Conservation (phyloP, 2,113 vertebrate species). For the Phylloscopus trochiloides region DNA sequence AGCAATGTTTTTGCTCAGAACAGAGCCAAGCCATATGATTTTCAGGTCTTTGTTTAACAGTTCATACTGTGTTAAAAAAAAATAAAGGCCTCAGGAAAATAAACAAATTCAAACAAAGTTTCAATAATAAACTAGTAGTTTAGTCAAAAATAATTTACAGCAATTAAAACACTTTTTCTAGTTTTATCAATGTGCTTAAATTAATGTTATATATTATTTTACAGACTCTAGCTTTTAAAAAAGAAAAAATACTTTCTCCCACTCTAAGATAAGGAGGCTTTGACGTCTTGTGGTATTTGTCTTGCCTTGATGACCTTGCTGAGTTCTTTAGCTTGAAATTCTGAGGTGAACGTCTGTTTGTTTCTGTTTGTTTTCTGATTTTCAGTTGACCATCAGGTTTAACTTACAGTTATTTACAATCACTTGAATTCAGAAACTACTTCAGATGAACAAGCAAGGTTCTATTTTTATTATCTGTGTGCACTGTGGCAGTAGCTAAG, state of each 20-base stretch:
- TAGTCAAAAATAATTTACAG: neutral
- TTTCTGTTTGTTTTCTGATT: neutral
- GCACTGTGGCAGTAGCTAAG: conserved; percentile 51
- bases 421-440: conserved; percentile 53
- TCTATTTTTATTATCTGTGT: conserved; percentile 69
- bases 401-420: conserved; percentile 47
- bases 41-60: neutral
- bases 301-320: neutral
- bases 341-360: neutral
- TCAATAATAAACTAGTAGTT: neutral
- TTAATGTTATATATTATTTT: neutral
- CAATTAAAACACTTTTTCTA: neutral
- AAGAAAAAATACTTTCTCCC: neutral
- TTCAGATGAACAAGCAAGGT: conserved; percentile 62
- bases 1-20: neutral
- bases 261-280: neutral
- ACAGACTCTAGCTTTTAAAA: neutral
- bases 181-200: neutral
- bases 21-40: neutral
- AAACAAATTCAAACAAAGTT: neutral
- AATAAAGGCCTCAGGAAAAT: neutral
- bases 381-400: conserved; percentile 6
- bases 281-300: neutral
- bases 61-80: neutral
- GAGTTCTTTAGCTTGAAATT: neutral